Evolutionary conservation across 2,888 invertebrate species (phyloP).

Genomic region (Cylindroiulus punctatus): DNA sequence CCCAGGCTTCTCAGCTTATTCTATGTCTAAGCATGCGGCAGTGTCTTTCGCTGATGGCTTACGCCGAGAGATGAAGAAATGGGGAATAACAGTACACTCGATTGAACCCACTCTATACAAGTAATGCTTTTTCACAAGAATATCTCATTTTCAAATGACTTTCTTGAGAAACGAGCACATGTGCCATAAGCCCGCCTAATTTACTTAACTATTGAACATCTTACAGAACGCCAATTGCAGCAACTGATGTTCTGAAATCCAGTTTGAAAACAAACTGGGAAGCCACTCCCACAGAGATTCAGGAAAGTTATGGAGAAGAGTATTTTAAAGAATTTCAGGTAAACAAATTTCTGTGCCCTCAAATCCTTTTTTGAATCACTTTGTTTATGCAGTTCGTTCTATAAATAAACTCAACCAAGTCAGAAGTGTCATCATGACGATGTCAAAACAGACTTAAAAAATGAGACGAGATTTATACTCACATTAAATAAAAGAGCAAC

Average conservation of each 20-base stretch:
- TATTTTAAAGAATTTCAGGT: conserved; percentile 63
- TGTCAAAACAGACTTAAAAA: too few species aligned
- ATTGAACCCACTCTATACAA: conserved; percentile 64
- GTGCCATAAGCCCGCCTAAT: background rate
- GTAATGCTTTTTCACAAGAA: conserved; percentile 57
- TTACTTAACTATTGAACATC: background rate
- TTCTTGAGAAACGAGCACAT: background rate
- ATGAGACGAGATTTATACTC: too few species aligned
- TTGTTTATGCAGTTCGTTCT: background rate
- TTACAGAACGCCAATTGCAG: conserved; percentile 62
- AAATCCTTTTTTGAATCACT: background rate
- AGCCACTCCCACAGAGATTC: conserved; percentile 62
- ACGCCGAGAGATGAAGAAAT: conserved; percentile 63
- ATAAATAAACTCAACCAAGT: background rate
- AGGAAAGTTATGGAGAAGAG: conserved; percentile 62
- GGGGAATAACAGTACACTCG: conserved; percentile 62
- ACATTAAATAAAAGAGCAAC: too few species aligned
- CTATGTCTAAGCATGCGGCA: conserved; percentile 63
- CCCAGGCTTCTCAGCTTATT: conserved; percentile 63
- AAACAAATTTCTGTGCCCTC: background rate
- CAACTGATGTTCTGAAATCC: conserved; percentile 59
- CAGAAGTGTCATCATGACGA: too few species aligned
- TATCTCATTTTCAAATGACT: background rate
- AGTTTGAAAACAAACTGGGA: conserved; percentile 63
- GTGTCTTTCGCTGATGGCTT: conserved; percentile 64